Evolutionary conservation across 2,888 invertebrate genomes (phyloP).

Genomic region (Reticulitermes lucifugus): DNA sequence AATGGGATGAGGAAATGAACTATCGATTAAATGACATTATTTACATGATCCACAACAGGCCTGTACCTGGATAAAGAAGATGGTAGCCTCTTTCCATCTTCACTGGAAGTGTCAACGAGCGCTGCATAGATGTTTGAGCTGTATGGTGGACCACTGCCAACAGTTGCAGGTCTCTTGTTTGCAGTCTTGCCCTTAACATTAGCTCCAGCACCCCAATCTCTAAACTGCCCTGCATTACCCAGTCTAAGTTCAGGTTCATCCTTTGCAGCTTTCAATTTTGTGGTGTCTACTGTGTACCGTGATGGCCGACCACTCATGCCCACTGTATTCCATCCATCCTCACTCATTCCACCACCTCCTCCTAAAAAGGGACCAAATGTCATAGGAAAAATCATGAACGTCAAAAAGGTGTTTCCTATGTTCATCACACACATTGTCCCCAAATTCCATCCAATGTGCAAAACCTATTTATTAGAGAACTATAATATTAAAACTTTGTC

Average conservation of each 20-base stretch:
- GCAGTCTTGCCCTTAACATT: conserved; percentile 32
- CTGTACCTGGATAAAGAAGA: conserved; percentile 4
- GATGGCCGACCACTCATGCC: background rate
- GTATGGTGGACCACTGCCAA: background rate
- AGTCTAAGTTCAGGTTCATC: conserved; percentile 59
- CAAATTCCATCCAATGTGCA: too few relatives aligned
- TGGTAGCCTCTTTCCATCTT: conserved; percentile 29
- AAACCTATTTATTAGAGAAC: too few relatives aligned
- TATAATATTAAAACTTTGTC: too few relatives aligned
- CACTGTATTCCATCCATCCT: conserved; percentile 44
- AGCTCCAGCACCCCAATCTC: conserved; percentile 58
- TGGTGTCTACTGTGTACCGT: conserved; percentile 64
- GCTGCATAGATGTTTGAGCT: conserved; percentile 65
- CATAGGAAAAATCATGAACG: too few relatives aligned
- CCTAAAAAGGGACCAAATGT: background rate
- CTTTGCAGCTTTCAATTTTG: conserved; percentile 63
- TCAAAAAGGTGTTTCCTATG: too few relatives aligned
- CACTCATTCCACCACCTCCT: conserved; percentile 17
- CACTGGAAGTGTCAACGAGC: conserved; percentile 60
- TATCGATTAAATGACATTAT: too few relatives aligned
- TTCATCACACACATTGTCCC: too few relatives aligned
- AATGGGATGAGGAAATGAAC: too few relatives aligned
- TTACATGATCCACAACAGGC: too few relatives aligned
- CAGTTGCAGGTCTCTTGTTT: background rate
- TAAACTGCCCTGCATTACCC: conserved; percentile 63